Evolutionary conservation across 2,888 invertebrate species (phyloP).

Genomic region (Dichetophora obliterata): DNA sequence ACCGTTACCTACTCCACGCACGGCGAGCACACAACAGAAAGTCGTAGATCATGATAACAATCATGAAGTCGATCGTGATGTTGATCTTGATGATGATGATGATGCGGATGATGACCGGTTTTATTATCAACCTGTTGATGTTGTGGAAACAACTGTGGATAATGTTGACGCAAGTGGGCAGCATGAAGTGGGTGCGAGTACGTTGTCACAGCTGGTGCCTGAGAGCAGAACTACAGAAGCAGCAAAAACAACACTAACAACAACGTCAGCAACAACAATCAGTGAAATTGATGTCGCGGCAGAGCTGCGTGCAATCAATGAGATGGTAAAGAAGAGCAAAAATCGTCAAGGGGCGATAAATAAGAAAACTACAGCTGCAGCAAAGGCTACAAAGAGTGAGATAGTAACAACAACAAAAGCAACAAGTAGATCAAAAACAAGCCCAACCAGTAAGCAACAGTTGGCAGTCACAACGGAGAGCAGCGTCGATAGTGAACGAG

Average conservation of each 20-base stretch:
- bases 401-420: not conserved
- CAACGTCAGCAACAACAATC: conserved; percentile 40
- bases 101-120: conserved; percentile 59
- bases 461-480: conserved; percentile 9
- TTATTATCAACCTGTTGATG: conserved; percentile 47
- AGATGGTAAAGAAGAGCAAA: conserved; percentile 61
- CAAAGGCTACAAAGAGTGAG: conserved; percentile 25
- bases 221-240: conserved; percentile 25
- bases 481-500: not conserved
- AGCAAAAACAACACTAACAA: conserved; percentile 35
- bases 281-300: conserved; percentile 59
- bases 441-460: not conserved
- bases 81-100: conserved; percentile 50
- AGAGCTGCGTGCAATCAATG: conserved; percentile 65
- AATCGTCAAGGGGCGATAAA: conserved; percentile 48
- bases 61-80: conserved; percentile 28
- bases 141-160: conserved; percentile 21
- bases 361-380: conserved; percentile 34
- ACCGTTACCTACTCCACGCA: conserved; percentile 49
- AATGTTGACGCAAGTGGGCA: not conserved
- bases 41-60: conserved; percentile 43
- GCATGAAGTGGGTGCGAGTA: conserved; percentile 9
- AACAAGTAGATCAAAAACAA: not conserved
- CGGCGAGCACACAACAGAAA: conserved; percentile 11
- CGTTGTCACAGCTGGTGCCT: not conserved